Conservation (phyloP, 2,113 vertebrate genomes). For the Pygathrix nemaeus region DNA sequence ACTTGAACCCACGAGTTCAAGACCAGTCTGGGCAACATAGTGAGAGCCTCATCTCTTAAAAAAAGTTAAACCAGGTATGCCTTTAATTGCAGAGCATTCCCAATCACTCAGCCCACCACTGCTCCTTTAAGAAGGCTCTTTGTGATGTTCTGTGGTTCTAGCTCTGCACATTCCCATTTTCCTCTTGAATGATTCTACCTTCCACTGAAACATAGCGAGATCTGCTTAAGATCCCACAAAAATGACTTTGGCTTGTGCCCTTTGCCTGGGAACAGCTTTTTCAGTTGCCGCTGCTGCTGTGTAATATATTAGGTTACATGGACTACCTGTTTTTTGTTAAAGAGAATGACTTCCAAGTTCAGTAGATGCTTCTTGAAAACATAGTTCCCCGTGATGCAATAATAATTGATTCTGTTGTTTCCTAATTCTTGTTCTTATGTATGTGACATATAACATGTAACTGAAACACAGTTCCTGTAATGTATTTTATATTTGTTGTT, state of each 20-base stretch:
- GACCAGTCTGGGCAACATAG: too few relatives aligned
- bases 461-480: background rate
- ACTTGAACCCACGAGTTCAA: too few relatives aligned
- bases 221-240: background rate
- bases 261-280: background rate
- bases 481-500: background rate
- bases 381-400: background rate
- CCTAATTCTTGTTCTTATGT: background rate
- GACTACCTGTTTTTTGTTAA: background rate
- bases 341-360: background rate
- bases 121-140: background rate
- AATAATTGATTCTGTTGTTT: background rate
- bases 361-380: background rate
- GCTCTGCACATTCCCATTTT: background rate
- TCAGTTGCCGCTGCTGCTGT: background rate
- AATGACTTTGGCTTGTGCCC: background rate
- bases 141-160: background rate
- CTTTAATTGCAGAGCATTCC: background rate
- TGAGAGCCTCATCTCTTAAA: too few relatives aligned
- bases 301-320: background rate
- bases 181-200: background rate
- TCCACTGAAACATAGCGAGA: background rate
- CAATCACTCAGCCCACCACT: background rate
- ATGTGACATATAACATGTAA: background rate
- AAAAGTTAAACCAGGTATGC: background rate